Evolutionary conservation across 2,797 vertebrate species (phyloP), one percentile per base, ranked within the genome.

Genomic region (Myiothlypis coronata): DNA sequence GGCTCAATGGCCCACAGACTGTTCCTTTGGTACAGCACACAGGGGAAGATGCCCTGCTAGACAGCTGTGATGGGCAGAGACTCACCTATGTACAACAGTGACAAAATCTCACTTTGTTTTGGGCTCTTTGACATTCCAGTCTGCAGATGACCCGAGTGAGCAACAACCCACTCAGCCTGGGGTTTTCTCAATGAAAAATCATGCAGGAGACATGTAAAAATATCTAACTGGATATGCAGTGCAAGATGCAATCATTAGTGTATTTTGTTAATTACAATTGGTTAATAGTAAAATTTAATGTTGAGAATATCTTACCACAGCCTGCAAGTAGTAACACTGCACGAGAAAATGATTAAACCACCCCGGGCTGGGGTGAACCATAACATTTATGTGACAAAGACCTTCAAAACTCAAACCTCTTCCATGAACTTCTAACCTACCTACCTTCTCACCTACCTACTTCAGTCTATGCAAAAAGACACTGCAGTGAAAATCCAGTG

Each of bases 381-480:
- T n/a, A 53, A 21, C 21, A n/a, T 43, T 67, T 55, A 79, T 89
- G 90, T 72, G 35, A 85, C 26, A 57, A 89, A 90, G 35, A 46
- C 63, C n/a, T 84, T 71, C 34, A 90, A 87, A 94, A 88, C 41
- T 55, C 52, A 86, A 86, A 63, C 6, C 12, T 63, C 50, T 82
- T 35, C 83, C 60, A 57, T 83, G 75, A 93, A 53, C 37, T 61
- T 69, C 41, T 32, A 46, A 83, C 53, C 44, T 75, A 83, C 32
- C 46, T 87, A 46, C 37, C 60, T 80, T 57, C 39, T 49, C 72
- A 83, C 28, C 47, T 86, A 44, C 39, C 57, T 86, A 52, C 41
- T 65, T 83, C 19, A 91, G 65, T 19, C 18, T 49, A 59, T 32
- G 56, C 52, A 91, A 92, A 39, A 59, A 79, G 23, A 79, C 26